Base-by-base conservation (phyloP, 1,140 invertebrate genomes). In the Coptotermes formosanus region DNA sequence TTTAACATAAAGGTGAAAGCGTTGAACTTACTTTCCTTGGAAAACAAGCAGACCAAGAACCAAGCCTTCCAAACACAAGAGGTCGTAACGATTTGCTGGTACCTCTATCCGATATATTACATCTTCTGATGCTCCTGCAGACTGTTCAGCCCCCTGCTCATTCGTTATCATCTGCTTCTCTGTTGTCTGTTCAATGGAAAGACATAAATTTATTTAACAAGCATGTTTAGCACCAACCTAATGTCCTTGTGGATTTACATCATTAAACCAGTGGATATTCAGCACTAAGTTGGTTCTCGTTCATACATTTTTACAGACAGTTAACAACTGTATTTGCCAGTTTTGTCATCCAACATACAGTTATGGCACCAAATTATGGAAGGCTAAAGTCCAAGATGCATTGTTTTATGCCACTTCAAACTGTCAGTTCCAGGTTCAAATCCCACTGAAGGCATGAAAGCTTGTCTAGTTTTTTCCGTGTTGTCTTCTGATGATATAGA, bases 11-110 rank as follows among this genome's bases (percentile, higher is more conserved):
- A 55, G 52, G 19, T 21, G 4, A 55, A 55, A 21, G 21, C 21
- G 19, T 21, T 55, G 64, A 83, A 93, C 93, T 92, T 92, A 97
- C 97, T 97, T 97, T 90, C 96, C 95, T 89, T 96, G 94, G 90
- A 99, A 99, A 81, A 99, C 94, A 48, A 95, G 91, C 43, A 99
- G 91, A 14, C 96, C 97, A 88, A 94, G 94, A 16, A 94, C 93
- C 4, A 99, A 91, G 23, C 99, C 98, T 93, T 99, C 99, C 7
- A 99, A 90, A 89, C 98, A 99, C 2, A 99, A 91, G 83, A 99
- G 92, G 92, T 99, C 99, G 92, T 99, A 99, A 89, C 99, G 94
- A 91, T 99, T 99, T 6, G 99, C 99, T 38, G 98, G 98, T 89
- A 99, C 96, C 90, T 99, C 99, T 90, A 99, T 99, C 89, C 97